Conservation (phyloP, 2,888 invertebrate species). For the Lottia gigantea region DNA sequence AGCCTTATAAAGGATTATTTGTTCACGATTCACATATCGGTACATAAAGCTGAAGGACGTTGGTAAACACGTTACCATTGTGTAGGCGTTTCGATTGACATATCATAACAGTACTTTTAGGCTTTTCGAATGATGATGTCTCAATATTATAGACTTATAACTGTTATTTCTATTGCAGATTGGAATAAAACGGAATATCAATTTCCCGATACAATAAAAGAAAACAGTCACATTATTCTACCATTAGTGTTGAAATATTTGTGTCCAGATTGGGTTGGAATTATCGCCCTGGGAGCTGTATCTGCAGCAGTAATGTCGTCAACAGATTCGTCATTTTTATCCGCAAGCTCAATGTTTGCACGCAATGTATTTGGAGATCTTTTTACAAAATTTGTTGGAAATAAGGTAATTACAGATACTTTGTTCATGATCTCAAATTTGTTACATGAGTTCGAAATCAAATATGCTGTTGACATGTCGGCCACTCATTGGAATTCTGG, state of each 20-base stretch:
- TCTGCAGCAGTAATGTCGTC: constrained; percentile 99
- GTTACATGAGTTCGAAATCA: no score
- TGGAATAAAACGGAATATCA: constrained; percentile 93
- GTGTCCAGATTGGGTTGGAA: constrained; percentile 94
- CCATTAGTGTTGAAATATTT: constrained; percentile 97
- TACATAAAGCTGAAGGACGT: neutral
- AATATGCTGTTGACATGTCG: no score
- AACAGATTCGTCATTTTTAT: constrained; percentile 96
- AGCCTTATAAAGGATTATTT: neutral
- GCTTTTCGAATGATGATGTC: neutral
- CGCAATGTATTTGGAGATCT: constrained; percentile 97
- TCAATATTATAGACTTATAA: neutral
- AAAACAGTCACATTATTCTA: constrained; percentile 89
- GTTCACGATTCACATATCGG: neutral
- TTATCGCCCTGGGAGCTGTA: constrained; percentile 97
- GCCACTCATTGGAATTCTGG: no score
- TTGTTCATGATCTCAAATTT: no score
- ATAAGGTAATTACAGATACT: constrained; percentile 74
- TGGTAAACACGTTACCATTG: no score
- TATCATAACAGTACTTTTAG: no score
- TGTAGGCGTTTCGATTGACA: no score
- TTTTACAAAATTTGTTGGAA: constrained; percentile 86
- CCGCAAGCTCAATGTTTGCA: constrained; percentile 98
- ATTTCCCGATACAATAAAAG: constrained; percentile 36
- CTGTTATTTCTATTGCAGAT: constrained; percentile 72